Conservation (phyloP, 2,888 invertebrate genomes). For the Ormyrus rosae region DNA sequence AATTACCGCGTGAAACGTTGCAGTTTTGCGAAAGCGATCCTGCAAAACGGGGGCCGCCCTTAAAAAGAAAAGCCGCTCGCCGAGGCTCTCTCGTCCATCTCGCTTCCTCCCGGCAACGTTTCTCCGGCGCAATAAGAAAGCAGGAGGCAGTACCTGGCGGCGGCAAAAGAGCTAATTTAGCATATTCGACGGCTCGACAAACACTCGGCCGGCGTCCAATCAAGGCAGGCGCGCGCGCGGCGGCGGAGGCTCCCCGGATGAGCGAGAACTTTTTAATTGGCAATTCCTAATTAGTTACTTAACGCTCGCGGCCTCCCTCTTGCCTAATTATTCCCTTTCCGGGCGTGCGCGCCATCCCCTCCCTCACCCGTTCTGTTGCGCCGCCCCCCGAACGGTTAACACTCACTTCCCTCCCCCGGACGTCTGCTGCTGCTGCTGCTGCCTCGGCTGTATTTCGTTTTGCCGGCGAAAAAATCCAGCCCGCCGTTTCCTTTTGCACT, state of each 20-base stretch:
- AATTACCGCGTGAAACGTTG: too few species aligned
- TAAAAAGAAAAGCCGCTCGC: not conserved
- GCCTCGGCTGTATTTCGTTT: not conserved
- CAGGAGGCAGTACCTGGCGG: too few species aligned
- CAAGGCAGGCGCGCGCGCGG: conserved; percentile 16
- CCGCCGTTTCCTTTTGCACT: conserved; percentile 47
- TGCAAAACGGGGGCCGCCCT: too few species aligned
- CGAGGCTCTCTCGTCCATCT: too few species aligned
- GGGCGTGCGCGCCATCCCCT: conserved; percentile 60
- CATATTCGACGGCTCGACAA: conserved; percentile 39
- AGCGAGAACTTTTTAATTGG: conserved; percentile 75
- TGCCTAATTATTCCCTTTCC: too few species aligned
- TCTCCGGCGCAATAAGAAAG: too few species aligned
- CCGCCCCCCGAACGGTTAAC: conserved; percentile 14
- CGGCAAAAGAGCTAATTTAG: conserved; percentile 46
- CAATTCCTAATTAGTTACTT: conserved; percentile 74
- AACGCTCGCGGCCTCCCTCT: conserved; percentile 62
- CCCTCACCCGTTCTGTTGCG: conserved; percentile 55
- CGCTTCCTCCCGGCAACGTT: too few species aligned
- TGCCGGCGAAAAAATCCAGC: not conserved
- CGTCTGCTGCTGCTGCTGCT: conserved; percentile 65
- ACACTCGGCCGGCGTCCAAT: conserved; percentile 34
- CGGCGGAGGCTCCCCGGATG: conserved; percentile 56
- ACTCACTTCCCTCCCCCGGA: not conserved
- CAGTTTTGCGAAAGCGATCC: too few species aligned